A percentile compares a stretch with the other conserved stretches of the same genome.
These are phyloP conservation scores for Anguilla rostrata DNA, from an alignment of 2,113 vertebrate genomes.

Conservation along the genomic window DNA sequence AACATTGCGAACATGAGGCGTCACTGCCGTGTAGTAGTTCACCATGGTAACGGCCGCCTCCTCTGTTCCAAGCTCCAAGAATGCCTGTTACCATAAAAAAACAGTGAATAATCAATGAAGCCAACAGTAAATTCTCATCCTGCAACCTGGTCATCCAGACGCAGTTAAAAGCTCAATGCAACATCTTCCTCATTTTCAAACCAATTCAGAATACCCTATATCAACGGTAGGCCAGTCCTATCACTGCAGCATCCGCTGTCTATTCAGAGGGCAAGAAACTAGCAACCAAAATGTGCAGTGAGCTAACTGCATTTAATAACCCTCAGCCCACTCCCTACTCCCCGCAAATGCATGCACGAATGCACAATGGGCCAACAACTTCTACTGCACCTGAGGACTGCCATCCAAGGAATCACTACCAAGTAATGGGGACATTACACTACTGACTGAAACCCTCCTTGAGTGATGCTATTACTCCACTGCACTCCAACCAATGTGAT, in stretches of 20 bases:
- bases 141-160: neutral
- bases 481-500: too few species aligned
- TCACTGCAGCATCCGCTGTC: neutral
- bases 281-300: neutral
- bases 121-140: neutral
- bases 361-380: too few species aligned
- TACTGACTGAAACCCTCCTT: too few species aligned
- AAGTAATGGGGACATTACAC: too few species aligned
- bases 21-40: constrained; percentile 94
- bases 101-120: constrained; percentile 27
- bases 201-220: neutral
- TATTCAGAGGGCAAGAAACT: neutral
- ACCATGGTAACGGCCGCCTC: constrained; percentile 98
- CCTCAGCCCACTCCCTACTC: too few species aligned
- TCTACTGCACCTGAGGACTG: too few species aligned
- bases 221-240: neutral
- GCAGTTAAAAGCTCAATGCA: neutral
- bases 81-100: constrained; percentile 74
- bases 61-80: constrained; percentile 94
- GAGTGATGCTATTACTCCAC: too few species aligned
- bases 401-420: too few species aligned
- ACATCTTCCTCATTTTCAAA: neutral
- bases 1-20: constrained; percentile 89
- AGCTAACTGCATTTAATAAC: too few species aligned
- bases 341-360: too few species aligned